Evolutionary conservation across 2,888 invertebrate species (phyloP), one percentile per base, ranked within the genome.

Genomic region (Amiota communis): DNA sequence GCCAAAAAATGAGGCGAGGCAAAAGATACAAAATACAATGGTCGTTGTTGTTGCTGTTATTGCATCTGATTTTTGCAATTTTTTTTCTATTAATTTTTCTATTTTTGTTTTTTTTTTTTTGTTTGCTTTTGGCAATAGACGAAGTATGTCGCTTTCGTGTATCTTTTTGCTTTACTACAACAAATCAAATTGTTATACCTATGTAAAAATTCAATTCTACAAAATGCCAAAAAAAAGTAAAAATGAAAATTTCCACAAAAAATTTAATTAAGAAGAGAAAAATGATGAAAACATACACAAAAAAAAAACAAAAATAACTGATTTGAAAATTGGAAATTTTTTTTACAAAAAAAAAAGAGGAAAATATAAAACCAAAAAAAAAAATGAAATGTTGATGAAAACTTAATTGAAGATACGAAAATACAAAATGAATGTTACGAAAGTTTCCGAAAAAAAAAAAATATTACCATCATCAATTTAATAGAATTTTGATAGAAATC

Each of bases 141-240:
- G 76, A 82, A 81, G 75, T 84, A 82, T 86, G 81, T 80, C 81
- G 80, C 76, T 79, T 70, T 81, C 84, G 74, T 83, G 80, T 86
- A 82, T 82, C 80, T 78, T 78, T 23, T 72, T 65, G 72, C 36
- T 71, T 76, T 75, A 72, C 76, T 15, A 57, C 13, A 57, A 57
- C 8, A n/a, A 8, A 23, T 23, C 3, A 1, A 70, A n/a, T 47
- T n/a, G n/a, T n/a, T n/a, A n/a, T n/a, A n/a, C n/a, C n/a, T n/a
- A n/a, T n/a, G n/a, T n/a, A n/a, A n/a, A n/a, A n/a, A n/a, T n/a
- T n/a, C n/a, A n/a, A n/a, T n/a, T n/a, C n/a, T n/a, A n/a, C n/a
- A 64, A 46, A 71, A 64, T 64, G 56, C 6, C 15, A 12, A 49
- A 63, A 59, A 71, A 59, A 59, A 51, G 12, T 36, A 63, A 63